phyloP scores from a whole-genome alignment of 2,113 vertebrate genomes.

The Mionectes macconnelli region DNA sequence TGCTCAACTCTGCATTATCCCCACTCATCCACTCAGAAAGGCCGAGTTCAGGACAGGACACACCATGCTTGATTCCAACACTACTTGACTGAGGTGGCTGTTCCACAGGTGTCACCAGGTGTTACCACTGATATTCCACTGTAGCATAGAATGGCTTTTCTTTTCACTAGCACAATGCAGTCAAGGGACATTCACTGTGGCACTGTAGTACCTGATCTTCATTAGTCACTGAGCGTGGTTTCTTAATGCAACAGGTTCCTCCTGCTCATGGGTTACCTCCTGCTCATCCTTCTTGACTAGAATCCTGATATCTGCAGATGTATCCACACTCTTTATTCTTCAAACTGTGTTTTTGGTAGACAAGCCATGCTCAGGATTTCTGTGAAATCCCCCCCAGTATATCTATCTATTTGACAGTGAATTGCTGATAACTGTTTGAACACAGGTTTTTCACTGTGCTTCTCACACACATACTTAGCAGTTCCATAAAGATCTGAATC shows the following conservation, averaged over 20 bases:
- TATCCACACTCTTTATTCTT: background rate
- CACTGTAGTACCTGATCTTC: no score
- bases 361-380: background rate
- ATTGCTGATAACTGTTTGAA: background rate
- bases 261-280: background rate
- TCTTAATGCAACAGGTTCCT: background rate
- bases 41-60: background rate
- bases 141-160: background rate
- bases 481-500: background rate
- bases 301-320: background rate
- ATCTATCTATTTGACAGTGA: background rate
- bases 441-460: background rate
- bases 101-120: background rate
- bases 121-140: background rate
- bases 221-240: background rate
- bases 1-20: background rate
- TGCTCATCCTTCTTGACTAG: background rate
- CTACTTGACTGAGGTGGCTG: background rate
- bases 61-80: background rate
- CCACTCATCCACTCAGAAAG: background rate
- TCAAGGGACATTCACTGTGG: background rate
- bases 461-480: background rate
- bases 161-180: background rate
- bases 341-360: background rate
- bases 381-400: background rate